phyloP scores from a whole-genome alignment of 1,140 invertebrate genomes.

The Lepidurus couesii region DNA sequence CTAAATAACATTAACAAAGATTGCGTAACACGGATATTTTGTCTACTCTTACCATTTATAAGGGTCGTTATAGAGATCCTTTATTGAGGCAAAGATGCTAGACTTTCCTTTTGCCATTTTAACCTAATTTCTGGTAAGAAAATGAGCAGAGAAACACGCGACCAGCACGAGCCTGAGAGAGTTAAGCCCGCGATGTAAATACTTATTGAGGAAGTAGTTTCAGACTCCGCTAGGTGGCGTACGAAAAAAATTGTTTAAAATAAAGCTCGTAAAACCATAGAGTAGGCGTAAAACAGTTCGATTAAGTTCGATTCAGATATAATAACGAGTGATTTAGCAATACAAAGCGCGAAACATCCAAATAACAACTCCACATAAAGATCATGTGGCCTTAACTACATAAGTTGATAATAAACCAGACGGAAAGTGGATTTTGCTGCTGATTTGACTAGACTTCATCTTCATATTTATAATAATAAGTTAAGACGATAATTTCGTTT shows the following conservation, averaged over 20 bases:
- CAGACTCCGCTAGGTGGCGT: not conserved
- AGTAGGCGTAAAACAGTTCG: not conserved
- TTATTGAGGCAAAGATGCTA: slow-evolving; percentile 31
- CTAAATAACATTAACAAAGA: not conserved
- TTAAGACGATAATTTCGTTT: not conserved
- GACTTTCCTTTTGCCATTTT: slow-evolving; percentile 35
- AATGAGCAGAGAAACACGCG: slow-evolving; percentile 46
- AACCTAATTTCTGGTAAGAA: slow-evolving; percentile 55
- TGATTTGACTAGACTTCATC: not conserved
- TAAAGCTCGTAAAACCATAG: not conserved
- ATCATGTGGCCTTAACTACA: not conserved
- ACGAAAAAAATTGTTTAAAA: not conserved
- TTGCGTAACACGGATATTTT: not conserved
- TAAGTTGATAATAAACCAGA: not conserved
- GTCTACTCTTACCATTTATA: slow-evolving; percentile 34
- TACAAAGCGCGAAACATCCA: not conserved
- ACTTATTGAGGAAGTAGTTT: not conserved
- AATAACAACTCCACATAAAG: not conserved
- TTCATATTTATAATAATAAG: not conserved
- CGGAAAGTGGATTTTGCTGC: not conserved
- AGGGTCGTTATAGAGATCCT: slow-evolving; percentile 35
- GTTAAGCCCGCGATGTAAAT: not conserved
- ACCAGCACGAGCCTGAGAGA: too few species aligned
- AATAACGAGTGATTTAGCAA: not conserved
- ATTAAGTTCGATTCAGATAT: not conserved